These are phyloP conservation scores for Scrobipalpa atriplicella DNA, from an alignment of 2,888 invertebrate species.

Conservation along the genomic window DNA sequence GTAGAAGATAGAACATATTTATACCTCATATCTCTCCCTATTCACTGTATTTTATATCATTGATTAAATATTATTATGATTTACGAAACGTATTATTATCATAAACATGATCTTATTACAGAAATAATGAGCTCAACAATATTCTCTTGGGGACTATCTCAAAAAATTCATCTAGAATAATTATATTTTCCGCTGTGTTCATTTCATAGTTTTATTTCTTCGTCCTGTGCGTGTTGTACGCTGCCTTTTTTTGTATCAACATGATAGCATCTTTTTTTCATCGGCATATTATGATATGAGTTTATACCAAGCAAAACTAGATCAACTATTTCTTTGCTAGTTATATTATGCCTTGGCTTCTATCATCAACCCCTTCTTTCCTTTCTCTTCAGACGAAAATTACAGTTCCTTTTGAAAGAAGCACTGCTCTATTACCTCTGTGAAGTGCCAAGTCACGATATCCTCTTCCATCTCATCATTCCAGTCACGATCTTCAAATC, in stretches of 20 bases:
- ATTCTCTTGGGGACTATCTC: slow-evolving; percentile 4
- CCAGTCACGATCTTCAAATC: slow-evolving; percentile 56
- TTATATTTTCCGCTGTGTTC: neutral
- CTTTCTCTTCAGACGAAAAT: no score
- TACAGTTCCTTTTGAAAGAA: no score
- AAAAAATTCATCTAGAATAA: slow-evolving; percentile 11
- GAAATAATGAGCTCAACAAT: neutral
- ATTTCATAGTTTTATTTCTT: slow-evolving; percentile 6
- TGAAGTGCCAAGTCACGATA: neutral
- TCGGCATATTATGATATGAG: neutral
- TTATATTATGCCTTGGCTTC: no score
- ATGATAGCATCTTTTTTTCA: neutral
- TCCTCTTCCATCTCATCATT: slow-evolving; percentile 1
- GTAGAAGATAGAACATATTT: neutral
- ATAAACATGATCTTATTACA: neutral
- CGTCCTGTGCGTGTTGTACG: neutral
- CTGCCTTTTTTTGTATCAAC: neutral
- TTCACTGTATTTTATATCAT: neutral
- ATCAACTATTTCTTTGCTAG: neutral
- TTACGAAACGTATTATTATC: neutral
- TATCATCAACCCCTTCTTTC: no score
- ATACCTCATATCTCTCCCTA: neutral
- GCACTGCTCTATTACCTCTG: neutral
- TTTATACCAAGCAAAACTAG: neutral
- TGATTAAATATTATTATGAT: neutral